phyloP scores from a whole-genome alignment of 2,113 vertebrate species.

The Melanocharis versteri region DNA sequence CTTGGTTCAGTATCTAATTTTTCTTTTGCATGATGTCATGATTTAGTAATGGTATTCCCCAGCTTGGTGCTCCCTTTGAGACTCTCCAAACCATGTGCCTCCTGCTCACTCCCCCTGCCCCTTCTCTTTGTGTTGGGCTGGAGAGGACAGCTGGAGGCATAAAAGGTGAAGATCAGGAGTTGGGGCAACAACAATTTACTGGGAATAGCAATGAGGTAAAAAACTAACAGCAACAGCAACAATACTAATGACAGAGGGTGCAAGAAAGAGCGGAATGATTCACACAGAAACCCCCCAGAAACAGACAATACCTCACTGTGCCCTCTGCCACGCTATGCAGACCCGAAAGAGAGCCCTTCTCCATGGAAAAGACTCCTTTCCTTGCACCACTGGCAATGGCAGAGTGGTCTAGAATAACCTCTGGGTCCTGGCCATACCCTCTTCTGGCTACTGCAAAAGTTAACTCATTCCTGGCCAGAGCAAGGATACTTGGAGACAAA shows the following conservation, averaged over 20 bases:
- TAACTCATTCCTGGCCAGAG: background rate
- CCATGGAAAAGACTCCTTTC: background rate
- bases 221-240: background rate
- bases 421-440: background rate
- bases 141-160: background rate
- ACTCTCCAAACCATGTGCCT: background rate
- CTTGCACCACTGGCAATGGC: no score
- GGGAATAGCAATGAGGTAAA: background rate
- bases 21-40: background rate
- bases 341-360: background rate
- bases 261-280: background rate
- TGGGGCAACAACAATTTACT: background rate
- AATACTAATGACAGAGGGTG: background rate
- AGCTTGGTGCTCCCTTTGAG: background rate
- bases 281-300: background rate
- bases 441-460: background rate
- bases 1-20: background rate
- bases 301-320: rapidly evolving
- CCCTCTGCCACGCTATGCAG: rapidly evolving
- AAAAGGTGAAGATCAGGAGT: background rate
- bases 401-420: background rate
- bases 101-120: rapidly evolving
- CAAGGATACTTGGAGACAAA: background rate
- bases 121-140: background rate
- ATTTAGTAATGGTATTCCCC: background rate